Percentiles rank a stretch among this genome's conserved stretches.
Evolutionary conservation across 2,888 invertebrate species (phyloP).

Genomic region (Dolichomitus sp.): DNA sequence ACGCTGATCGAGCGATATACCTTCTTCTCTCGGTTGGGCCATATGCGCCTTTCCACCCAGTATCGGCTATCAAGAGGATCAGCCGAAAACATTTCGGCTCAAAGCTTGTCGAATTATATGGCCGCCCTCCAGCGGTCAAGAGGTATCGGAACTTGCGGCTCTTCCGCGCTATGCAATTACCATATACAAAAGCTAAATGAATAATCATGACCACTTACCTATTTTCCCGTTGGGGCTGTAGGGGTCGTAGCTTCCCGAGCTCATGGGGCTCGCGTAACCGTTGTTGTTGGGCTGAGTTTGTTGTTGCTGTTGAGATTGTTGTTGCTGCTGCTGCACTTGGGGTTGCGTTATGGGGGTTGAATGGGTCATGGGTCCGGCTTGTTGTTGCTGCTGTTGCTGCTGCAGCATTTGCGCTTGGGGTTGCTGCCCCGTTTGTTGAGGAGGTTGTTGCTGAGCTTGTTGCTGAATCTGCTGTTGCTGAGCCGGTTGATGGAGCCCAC

Average conservation of each 20-base stretch:
- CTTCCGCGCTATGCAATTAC: neutral
- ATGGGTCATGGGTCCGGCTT: conserved; percentile 76
- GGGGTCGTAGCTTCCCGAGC: conserved; percentile 95
- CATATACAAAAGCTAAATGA: conserved; percentile 4
- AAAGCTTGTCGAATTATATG: conserved; percentile 21
- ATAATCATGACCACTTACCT: conserved; percentile 88
- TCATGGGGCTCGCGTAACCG: conserved; percentile 95
- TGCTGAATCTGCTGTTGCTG: conserved; percentile 68
- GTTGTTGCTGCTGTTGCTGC: conserved; percentile 80
- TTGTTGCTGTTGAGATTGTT: conserved; percentile 81
- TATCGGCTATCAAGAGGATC: conserved; percentile 58
- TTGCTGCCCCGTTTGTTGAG: conserved; percentile 74
- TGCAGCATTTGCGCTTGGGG: conserved; percentile 67
- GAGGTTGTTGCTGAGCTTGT: conserved; percentile 55
- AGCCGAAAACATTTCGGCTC: conserved; percentile 40
- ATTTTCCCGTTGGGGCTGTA: conserved; percentile 96
- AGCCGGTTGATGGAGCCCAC: conserved; percentile 68
- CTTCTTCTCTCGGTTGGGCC: conserved; percentile 24
- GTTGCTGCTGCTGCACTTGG: conserved; percentile 85
- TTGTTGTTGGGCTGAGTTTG: conserved; percentile 87
- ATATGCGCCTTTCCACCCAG: conserved; percentile 10
- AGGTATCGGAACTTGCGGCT: neutral
- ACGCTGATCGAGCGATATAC: conserved; percentile 61
- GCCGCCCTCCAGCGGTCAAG: neutral
- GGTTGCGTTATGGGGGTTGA: conserved; percentile 75